Evolutionary conservation across 2,888 invertebrate species (phyloP), one percentile per base, ranked within the genome.

Genomic region (Hydriomena furcata): DNA sequence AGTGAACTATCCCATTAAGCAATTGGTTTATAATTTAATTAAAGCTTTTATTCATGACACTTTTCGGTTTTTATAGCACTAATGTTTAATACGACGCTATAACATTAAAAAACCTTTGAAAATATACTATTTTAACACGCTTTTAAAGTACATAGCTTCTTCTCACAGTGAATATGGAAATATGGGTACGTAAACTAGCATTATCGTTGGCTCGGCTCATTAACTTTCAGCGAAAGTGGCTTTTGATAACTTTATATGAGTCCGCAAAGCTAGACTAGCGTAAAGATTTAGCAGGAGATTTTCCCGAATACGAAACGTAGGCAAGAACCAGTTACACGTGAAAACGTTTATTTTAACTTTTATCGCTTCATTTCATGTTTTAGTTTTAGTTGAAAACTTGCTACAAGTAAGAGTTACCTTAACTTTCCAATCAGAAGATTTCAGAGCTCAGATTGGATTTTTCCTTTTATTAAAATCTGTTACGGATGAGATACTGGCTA

Each of bases 131-230:
- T 38, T 25, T 13, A 32, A 24, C 3, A 3, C 1, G 2, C 24
- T 20, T 32, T 17, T 27, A 6, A 36, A 12, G 17, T 11, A 36
- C 37, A 43, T 43, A 37, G 24, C 30, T 34, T 28, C 17, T 35
- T 45, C 25, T 45, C n/a, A 31, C 32, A 34, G 24, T 28, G 13
- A 47, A 35, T 52, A 52, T 52, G 38, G 40, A 52, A 52, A 54
- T 51, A 35, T 32, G 41, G 38, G 35, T 40, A 24, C 34, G 51
- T 52, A 50, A 43, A 41, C 27, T 58, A 60, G 63, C 63, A 73
- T 78, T 79, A 82, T 83, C 82, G 69, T 73, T 65, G 66, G 69
- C 78, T 73, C 78, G 76, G 71, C 82, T 85, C 84, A 84, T 85
- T 84, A 84, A 81, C 81, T 84, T 75, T 63, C 71, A 69, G 74